Evolutionary conservation across 2,797 vertebrate genomes (phyloP).

Genomic region (Todus mexicanus): DNA sequence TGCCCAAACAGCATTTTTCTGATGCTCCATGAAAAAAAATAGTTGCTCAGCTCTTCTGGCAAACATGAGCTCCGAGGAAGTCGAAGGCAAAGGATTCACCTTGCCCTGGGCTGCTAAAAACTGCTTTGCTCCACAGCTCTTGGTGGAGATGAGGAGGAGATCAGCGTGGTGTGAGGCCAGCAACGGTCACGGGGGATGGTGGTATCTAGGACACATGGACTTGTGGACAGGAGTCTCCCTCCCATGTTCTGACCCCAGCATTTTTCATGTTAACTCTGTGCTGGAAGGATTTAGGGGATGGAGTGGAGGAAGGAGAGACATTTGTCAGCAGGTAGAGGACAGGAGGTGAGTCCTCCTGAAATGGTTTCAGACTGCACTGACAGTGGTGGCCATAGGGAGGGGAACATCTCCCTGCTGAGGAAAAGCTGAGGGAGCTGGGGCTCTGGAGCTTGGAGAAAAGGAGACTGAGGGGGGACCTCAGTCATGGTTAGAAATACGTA

Average conservation of each 20-base stretch:
- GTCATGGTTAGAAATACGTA: too few relatives aligned
- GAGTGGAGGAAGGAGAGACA: not conserved
- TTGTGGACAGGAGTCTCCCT: not conserved
- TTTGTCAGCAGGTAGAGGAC: not conserved
- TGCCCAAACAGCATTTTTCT: not conserved
- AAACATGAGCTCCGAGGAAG: not conserved
- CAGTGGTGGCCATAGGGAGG: not conserved
- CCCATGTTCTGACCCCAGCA: not conserved
- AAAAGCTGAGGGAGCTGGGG: too few relatives aligned
- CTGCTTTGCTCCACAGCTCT: constrained; percentile 37
- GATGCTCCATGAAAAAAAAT: constrained; percentile 1
- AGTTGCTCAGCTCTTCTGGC: constrained; percentile 60
- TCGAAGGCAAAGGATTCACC: constrained; percentile 18
- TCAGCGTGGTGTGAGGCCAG: not conserved
- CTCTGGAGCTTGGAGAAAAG: too few relatives aligned
- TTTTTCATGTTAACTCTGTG: not conserved
- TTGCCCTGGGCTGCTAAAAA: constrained; percentile 58
- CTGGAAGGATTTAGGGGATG: not conserved
- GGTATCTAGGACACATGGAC: not conserved
- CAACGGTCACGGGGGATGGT: not conserved
- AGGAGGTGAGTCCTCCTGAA: not conserved
- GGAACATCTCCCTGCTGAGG: too few relatives aligned
- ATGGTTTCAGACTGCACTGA: not conserved
- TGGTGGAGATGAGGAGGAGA: not conserved
- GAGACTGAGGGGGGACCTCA: too few relatives aligned